phyloP scores from a whole-genome alignment of 1,140 invertebrate genomes.

The Nomia melanderi region DNA sequence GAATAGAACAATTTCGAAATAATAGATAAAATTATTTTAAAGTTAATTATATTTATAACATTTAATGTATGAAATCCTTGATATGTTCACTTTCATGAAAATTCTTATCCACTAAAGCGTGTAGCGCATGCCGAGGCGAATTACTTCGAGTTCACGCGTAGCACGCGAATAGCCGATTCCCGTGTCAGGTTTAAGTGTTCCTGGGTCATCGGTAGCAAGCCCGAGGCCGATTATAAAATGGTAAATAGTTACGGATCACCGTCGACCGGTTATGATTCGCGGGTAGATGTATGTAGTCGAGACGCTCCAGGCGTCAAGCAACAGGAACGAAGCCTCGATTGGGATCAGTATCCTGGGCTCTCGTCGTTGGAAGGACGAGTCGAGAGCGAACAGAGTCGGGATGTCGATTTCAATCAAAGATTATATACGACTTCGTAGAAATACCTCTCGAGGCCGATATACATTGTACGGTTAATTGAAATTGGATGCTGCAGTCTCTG shows the following conservation, averaged over 20 bases:
- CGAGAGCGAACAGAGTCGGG: constrained; percentile 12
- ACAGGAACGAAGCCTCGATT: constrained; percentile 29
- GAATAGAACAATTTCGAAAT: too few species aligned
- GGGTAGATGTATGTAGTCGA: background rate
- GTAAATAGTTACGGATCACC: constrained; percentile 29
- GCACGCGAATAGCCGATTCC: background rate
- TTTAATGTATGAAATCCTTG: too few species aligned
- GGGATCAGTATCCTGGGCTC: constrained; percentile 26
- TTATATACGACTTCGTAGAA: constrained; percentile 48
- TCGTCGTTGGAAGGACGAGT: constrained; percentile 26
- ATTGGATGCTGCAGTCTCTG: constrained; percentile 18
- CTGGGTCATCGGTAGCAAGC: background rate
- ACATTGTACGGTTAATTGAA: constrained; percentile 41
- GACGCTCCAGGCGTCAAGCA: constrained; percentile 19
- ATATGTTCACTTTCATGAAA: too few species aligned
- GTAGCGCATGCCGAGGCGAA: background rate
- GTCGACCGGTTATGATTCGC: constrained; percentile 33
- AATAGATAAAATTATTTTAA: too few species aligned
- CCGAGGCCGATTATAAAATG: constrained; percentile 1
- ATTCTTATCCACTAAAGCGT: background rate
- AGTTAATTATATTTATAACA: too few species aligned
- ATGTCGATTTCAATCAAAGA: constrained; percentile 53
- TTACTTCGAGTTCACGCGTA: too few species aligned
- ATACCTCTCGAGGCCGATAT: constrained; percentile 19
- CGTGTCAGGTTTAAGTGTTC: background rate